Conservation (phyloP, 1,140 invertebrate species). For the Caenorhabditis brenneri region DNA sequence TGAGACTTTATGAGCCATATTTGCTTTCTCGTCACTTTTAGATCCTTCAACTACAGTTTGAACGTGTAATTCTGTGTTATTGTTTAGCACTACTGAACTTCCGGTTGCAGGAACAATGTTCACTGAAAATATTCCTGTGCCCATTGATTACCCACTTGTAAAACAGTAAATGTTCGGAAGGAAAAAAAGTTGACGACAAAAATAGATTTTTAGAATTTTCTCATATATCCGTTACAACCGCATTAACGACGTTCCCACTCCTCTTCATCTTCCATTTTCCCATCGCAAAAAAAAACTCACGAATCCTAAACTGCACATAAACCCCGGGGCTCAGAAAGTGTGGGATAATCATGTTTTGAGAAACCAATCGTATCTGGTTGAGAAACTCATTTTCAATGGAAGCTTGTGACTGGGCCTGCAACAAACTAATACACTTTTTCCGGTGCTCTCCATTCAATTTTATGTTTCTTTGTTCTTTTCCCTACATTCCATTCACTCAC, state of each 20-base stretch:
- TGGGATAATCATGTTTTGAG: constrained; percentile 45
- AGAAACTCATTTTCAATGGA: constrained; percentile 61
- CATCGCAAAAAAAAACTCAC: no score
- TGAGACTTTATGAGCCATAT: background rate
- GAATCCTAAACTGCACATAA: constrained; percentile 52
- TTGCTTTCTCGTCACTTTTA: constrained; percentile 5
- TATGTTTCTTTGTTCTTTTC: background rate
- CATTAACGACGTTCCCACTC: no score
- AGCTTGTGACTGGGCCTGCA: constrained; percentile 44
- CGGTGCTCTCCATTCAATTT: background rate
- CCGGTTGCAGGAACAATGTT: background rate
- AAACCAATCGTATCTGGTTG: constrained; percentile 59
- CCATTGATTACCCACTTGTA: no score
- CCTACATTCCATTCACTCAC: background rate
- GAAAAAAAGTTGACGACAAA: no score
- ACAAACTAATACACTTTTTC: background rate
- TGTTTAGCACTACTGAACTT: background rate
- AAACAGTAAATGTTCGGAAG: no score
- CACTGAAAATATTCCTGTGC: background rate
- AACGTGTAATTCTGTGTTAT: constrained; percentile 6
- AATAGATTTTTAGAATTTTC: no score
- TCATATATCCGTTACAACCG: no score
- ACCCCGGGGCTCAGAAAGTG: constrained; percentile 52
- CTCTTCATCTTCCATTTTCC: no score
- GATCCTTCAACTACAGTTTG: background rate